Base-by-base conservation (phyloP, 2,113 vertebrate species). In the Catharus minimus region DNA sequence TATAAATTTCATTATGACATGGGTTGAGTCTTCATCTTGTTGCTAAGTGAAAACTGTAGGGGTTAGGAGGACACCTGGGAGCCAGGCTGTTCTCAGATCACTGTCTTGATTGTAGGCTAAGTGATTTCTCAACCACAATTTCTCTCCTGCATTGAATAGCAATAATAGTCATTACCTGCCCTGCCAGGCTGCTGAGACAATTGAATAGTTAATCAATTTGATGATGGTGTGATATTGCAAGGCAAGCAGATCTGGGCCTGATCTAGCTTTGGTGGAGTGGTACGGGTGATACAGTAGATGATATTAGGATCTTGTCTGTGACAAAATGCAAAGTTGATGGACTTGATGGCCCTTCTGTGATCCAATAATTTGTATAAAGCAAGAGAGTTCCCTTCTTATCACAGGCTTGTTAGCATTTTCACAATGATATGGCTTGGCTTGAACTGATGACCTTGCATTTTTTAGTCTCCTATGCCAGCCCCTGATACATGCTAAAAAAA, bases 101-200 rank as follows among this genome's bases (percentile, higher is more conserved):
- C 61, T 52, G 23, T 62, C 61, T 53, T 65, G 60, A 74, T 89
- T 75, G 64, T 65, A 38, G 26, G 55, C 49, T 60, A 50, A 62
- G 43, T 57, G 43, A 74, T 64, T 57, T 52, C 39, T 75, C 49
- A 88, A 38, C 5, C 74, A 55, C 53, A 76, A 32, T 77, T 88
- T 85, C 43, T 32, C 41, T 82, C 82, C 53, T 93, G 61, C 71
- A 75, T 26, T 62, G 77, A 95, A 84, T 21, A 86, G 47, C 38
- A 76, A 65, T 76, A 90, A 90, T 36, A 69, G 41, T 62, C 2
- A 4, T 86, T 93, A 86, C 62, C 28, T 91, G 68, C 56, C n/a
- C 46, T 93, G 78, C 73, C 55, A 41, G 68, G 50, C 57, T 90
- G 82, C 76, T 88, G 77, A 90, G 88, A 95, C 91, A 75, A 84